Percentiles rank a stretch among this genome's conserved stretches.
These are phyloP conservation scores for Drosophila yooni DNA, from an alignment of 2,888 invertebrate species.

Conservation along the genomic window DNA sequence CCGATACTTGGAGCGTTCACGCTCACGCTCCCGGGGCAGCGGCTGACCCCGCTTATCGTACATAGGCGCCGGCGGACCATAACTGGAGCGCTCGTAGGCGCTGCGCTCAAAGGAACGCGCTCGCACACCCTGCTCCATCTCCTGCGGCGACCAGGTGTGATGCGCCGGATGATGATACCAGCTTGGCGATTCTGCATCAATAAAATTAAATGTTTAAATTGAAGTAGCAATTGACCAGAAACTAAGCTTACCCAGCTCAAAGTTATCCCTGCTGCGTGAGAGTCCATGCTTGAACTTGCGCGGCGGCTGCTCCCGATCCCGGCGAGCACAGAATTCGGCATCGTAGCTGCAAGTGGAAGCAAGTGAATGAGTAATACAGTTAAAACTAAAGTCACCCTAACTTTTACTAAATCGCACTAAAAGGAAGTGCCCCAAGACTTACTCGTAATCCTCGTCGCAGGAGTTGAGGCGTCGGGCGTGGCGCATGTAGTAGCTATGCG, in stretches of 20 bases:
- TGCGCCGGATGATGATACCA: slow-evolving; percentile 84
- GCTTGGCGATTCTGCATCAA: slow-evolving; percentile 79
- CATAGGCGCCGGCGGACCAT: slow-evolving; percentile 85
- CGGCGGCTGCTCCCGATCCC: slow-evolving; percentile 75
- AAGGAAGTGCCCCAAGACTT: slow-evolving; percentile 74
- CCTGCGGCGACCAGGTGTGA: slow-evolving; percentile 85
- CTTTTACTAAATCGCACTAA: no score
- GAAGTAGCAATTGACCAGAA: not conserved
- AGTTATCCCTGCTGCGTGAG: slow-evolving; percentile 84
- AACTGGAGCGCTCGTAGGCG: slow-evolving; percentile 84
- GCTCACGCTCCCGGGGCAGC: slow-evolving; percentile 58
- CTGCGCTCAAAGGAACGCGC: slow-evolving; percentile 84
- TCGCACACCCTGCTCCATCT: slow-evolving; percentile 83
- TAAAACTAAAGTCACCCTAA: not conserved
- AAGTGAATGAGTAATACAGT: not conserved
- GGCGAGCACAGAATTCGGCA: slow-evolving; percentile 81
- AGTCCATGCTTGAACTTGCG: slow-evolving; percentile 83
- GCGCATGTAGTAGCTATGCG: slow-evolving; percentile 86
- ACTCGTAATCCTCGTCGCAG: slow-evolving; percentile 91
- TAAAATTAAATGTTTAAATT: not conserved
- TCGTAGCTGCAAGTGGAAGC: slow-evolving; percentile 79
- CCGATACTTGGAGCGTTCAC: slow-evolving; percentile 81
- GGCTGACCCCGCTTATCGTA: slow-evolving; percentile 84
- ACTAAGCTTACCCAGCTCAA: slow-evolving; percentile 80
- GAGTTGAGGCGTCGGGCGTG: slow-evolving; percentile 86